Evolutionary conservation across 92 coral and sea anemone genomes (phyloP), one percentile per base, ranked within the genome.

Genomic region (Zoanthus solanderi): DNA sequence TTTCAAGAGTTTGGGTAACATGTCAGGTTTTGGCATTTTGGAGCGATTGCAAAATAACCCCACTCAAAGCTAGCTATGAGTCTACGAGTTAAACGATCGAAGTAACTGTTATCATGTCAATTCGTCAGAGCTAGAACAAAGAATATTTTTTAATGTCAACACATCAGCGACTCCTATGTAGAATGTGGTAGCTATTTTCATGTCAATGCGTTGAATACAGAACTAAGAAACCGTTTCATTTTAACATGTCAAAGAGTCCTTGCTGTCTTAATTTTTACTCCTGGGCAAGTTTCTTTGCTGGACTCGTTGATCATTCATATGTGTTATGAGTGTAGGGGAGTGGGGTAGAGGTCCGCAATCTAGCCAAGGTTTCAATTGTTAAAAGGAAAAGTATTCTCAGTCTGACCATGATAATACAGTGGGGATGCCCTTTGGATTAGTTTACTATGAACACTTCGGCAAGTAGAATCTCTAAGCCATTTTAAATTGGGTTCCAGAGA

Each of bases 291-390:
- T n/a, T n/a, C n/a, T n/a, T n/a, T n/a, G n/a, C 23, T 23, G 23
- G 0, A 23, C 23, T 23, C 23, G 23, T 23, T 23, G 23, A 23
- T 23, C 23, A 23, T 23, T 23, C 23, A 23, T 23, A 23, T 23
- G 23, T 23, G 23, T 23, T 23, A 23, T 23, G 23, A 23, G 23
- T 23, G 23, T 23, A 23, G 23, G 23, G 23, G 23, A 0, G 23
- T 23, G 23, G 23, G 23, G 23, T 23, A 0, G 23, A 0, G 23
- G 23, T 23, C 23, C 0, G 23, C 75, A 71, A 71, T 71, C 46
- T 71, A 71, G 75, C 46, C 75, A 71, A 30, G 14, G 75, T 71
- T 71, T 29, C 75, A 71, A 52, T 72, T 72, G 76, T 72, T 72
- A 72, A 72, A 34, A 72, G 50, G 76, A 72, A 72, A 72, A 9